Conservation (phyloP, 2,888 invertebrate species). For the Lepidochrysops patricia region DNA sequence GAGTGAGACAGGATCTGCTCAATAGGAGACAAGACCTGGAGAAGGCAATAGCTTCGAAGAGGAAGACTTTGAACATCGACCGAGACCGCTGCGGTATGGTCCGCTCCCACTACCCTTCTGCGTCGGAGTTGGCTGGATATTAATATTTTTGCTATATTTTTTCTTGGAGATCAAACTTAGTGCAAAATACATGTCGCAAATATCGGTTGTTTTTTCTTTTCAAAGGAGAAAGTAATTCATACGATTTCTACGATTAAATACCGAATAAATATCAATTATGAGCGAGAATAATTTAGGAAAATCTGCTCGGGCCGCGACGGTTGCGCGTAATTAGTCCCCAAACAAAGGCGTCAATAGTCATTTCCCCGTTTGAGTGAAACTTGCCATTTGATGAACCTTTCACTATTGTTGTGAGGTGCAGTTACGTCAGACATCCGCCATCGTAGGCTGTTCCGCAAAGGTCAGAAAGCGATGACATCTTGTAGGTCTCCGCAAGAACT, state of each 20-base stretch:
- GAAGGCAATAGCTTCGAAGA: constrained; percentile 80
- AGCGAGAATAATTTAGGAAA: not conserved
- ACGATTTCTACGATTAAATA: not conserved
- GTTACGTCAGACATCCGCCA: constrained; percentile 18
- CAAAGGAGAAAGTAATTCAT: not conserved
- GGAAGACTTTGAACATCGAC: constrained; percentile 81
- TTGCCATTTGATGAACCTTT: constrained; percentile 19
- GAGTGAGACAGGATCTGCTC: constrained; percentile 61
- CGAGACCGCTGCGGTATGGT: constrained; percentile 78
- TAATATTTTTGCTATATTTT: constrained; percentile 20
- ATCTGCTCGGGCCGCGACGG: not conserved
- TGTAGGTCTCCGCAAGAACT: no score
- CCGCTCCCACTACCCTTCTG: constrained; percentile 81
- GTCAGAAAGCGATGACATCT: not conserved
- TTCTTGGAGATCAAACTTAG: not conserved
- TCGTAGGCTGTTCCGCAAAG: not conserved
- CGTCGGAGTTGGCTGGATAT: constrained; percentile 77
- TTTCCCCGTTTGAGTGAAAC: constrained; percentile 15
- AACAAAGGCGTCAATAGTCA: constrained; percentile 10
- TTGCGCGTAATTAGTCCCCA: not conserved
- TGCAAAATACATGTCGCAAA: not conserved
- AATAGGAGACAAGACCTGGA: constrained; percentile 76
- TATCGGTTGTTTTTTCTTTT: not conserved
- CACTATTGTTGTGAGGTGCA: constrained; percentile 20
- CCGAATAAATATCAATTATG: not conserved